A percentile compares a stretch with the other conserved stretches of the same genome.
Conservation (phyloP, 64 coral and sea anemone species). For the Porites australiensis region DNA sequence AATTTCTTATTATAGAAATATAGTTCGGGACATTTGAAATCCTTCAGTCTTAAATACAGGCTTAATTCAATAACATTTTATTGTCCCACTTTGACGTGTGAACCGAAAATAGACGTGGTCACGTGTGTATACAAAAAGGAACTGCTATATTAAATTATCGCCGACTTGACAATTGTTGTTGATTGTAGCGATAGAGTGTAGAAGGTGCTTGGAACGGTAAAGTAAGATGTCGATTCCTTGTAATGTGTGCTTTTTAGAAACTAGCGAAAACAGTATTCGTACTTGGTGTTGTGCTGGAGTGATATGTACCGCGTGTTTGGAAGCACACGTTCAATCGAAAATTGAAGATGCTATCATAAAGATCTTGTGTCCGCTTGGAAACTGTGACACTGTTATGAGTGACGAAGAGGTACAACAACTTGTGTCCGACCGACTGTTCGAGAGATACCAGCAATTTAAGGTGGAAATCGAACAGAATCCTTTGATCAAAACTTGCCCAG, state of each 20-base stretch:
- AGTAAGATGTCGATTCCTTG: slow-evolving; percentile 52
- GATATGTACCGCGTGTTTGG: slow-evolving; percentile 67
- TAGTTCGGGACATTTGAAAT: too few species aligned
- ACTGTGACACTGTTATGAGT: slow-evolving; percentile 73
- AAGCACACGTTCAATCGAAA: slow-evolving; percentile 78
- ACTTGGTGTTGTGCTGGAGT: slow-evolving; percentile 71
- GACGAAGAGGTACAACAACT: slow-evolving; percentile 71
- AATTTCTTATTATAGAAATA: too few species aligned
- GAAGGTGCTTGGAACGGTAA: neutral
- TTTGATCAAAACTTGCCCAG: slow-evolving; percentile 83
- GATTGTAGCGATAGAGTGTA: neutral
- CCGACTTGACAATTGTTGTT: slow-evolving; percentile 34
- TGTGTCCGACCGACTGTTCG: slow-evolving; percentile 57
- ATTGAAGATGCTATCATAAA: slow-evolving; percentile 81
- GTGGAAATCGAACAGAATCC: slow-evolving; percentile 84
- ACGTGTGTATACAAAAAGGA: slow-evolving; percentile 49
- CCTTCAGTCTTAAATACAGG: too few species aligned
- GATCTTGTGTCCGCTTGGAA: slow-evolving; percentile 82
- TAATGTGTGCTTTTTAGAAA: slow-evolving; percentile 80
- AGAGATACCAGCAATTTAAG: slow-evolving; percentile 82
- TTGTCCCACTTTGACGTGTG: neutral
- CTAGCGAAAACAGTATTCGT: slow-evolving; percentile 60
- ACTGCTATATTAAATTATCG: neutral
- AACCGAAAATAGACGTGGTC: slow-evolving; percentile 9
- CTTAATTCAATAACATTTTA: too few species aligned